Conservation (phyloP, 2,797 vertebrate species). For the Borostomias antarcticus region DNA sequence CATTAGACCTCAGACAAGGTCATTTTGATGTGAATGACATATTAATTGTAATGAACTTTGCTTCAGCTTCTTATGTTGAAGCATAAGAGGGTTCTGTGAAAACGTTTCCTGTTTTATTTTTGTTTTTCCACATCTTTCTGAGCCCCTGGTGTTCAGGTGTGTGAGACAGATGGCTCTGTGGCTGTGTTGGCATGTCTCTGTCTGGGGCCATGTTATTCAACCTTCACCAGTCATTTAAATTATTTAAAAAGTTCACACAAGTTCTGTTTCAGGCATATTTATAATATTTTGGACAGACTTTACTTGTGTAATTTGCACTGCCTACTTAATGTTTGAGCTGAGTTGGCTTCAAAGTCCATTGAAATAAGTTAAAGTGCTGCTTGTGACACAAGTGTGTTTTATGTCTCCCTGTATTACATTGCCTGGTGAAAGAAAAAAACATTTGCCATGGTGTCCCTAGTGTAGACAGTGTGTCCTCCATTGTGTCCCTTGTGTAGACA, state of each 20-base stretch:
- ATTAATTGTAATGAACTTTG: too few relatives aligned
- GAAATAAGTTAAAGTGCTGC: neutral
- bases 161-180: too few relatives aligned
- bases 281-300: neutral
- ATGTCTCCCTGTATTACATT: conserved; percentile 4
- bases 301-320: neutral
- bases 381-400: conserved; percentile 25
- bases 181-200: neutral
- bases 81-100: neutral
- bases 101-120: neutral
- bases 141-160: neutral
- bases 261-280: too few relatives aligned
- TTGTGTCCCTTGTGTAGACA: too few relatives aligned
- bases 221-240: neutral
- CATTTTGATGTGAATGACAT: too few relatives aligned
- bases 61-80: too few relatives aligned
- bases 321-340: neutral
- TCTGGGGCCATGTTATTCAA: too few relatives aligned
- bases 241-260: too few relatives aligned
- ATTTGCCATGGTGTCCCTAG: too few relatives aligned
- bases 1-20: neutral
- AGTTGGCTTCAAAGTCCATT: neutral
- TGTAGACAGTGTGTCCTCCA: too few relatives aligned
- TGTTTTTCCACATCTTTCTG: neutral
- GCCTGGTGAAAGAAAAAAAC: too few relatives aligned